Base-by-base conservation (phyloP, 2,888 invertebrate genomes). In the Metacarcinus magister region DNA sequence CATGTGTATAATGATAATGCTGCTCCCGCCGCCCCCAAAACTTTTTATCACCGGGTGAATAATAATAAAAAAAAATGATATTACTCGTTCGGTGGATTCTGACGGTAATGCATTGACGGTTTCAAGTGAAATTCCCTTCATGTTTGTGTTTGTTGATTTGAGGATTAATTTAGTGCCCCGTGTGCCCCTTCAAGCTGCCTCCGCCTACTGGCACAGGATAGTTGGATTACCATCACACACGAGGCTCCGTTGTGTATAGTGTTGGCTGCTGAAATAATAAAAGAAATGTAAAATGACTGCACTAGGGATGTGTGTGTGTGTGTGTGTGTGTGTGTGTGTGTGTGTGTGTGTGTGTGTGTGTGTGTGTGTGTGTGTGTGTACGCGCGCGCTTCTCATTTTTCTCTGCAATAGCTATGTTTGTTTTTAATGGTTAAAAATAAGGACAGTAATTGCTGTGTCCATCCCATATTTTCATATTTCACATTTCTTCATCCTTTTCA, bases 81-180 rank as follows among this genome's bases (percentile, higher is more conserved):
- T 10, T 32, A 82, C 32, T 8, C 10, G 32, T 82, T 7, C 54
- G 82, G 28, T 28, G 82, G 82, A 32, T 82, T 82, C 82, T 32
- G 82, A 32, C 32, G 32, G 82, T 82, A 82, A 28, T 32, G 28
- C 82, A 82, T 82, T 32, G 82, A 32, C 82, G 82, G 28, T 28
- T 13, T 28, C 7, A n/a, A 10, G 32, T 23, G 32, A 32, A 82
- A 82, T 82, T 82, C 82, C 32, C 32, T 32, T 82, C 82, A 82
- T 82, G 82, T 82, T 82, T 13, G 82, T 82, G 82, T 82, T 82
- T 82, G 82, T 82, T 82, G 82, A 32, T 82, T 32, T 82, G 28
- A 28, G 82, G 82, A 32, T 32, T 82, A 82, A 82, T 82, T 82
- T 32, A 82, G 32, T 32, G 32, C 82, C 32, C 82, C 32, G 28